Conservation (phyloP, 2,113 vertebrate species). For the Monarcha castaneiventris region DNA sequence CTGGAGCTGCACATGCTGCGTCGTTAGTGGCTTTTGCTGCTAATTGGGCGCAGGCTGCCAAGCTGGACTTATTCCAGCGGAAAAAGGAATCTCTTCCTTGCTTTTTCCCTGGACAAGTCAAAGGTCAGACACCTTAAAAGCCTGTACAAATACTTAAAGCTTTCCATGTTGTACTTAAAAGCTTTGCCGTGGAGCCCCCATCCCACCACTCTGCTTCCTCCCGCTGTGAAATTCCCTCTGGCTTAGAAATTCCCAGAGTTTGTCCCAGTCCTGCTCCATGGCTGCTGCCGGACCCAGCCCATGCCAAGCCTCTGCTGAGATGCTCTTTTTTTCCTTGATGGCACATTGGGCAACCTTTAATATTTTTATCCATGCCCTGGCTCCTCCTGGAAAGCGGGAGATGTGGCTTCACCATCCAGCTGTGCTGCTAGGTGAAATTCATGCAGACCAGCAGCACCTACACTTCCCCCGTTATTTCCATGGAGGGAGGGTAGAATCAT, state of each 20-base stretch:
- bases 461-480: not conserved
- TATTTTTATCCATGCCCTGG: not conserved
- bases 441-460: not conserved
- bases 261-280: not conserved
- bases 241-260: not conserved
- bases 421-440: not conserved
- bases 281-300: not conserved
- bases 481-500: not conserved
- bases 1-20: not conserved
- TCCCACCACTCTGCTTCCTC: not conserved
- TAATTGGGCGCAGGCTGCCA: not conserved
- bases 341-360: not conserved
- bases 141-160: not conserved
- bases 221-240: not conserved
- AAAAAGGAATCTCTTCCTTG: conserved; percentile 16
- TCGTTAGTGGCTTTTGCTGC: conserved; percentile 1
- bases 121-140: conserved; percentile 26
- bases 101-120: not conserved
- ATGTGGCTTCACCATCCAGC: not conserved
- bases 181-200: not conserved
- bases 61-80: not conserved
- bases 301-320: not conserved
- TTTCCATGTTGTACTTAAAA: not conserved
- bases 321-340: not conserved
- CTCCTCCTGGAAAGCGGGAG: not conserved